Percentiles rank a stretch among this genome's conserved stretches.
Evolutionary conservation across 2,888 invertebrate species (phyloP).

Genomic region (Acholoe squamosa): DNA sequence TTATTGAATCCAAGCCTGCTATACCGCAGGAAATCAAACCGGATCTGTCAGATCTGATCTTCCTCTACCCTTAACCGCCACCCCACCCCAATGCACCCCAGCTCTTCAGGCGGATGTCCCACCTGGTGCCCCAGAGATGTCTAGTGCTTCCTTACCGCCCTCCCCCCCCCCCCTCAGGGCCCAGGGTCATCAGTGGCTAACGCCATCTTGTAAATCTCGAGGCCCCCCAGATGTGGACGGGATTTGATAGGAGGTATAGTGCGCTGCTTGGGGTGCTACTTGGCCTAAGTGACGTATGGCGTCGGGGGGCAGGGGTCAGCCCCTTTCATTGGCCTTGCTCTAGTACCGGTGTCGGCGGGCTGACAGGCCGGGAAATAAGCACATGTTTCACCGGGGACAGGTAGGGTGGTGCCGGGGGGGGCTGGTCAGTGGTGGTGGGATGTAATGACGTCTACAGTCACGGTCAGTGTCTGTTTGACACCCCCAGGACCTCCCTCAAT

Average conservation of each 20-base stretch:
- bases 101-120: neutral
- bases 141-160: neutral
- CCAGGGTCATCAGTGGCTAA: neutral
- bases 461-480: conserved; percentile 1
- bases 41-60: conserved; percentile 48
- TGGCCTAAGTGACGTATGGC: conserved; percentile 40
- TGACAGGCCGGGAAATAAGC: conserved; percentile 41
- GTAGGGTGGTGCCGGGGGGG: neutral
- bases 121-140: neutral
- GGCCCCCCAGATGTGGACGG: neutral
- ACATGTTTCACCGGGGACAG: conserved; percentile 26
- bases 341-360: neutral
- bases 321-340: conserved; percentile 25
- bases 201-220: neutral
- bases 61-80: neutral
- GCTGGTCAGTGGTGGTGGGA: neutral
- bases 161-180: neutral
- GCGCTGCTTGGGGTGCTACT: too few relatives aligned
- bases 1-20: neutral
- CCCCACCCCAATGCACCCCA: neutral
- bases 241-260: neutral
- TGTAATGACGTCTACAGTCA: neutral
- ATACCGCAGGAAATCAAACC: conserved; percentile 5
- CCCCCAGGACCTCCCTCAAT: neutral
- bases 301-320: neutral